phyloP scores from a whole-genome alignment of 2,797 vertebrate genomes.

The Crocodylus rhombifer region DNA sequence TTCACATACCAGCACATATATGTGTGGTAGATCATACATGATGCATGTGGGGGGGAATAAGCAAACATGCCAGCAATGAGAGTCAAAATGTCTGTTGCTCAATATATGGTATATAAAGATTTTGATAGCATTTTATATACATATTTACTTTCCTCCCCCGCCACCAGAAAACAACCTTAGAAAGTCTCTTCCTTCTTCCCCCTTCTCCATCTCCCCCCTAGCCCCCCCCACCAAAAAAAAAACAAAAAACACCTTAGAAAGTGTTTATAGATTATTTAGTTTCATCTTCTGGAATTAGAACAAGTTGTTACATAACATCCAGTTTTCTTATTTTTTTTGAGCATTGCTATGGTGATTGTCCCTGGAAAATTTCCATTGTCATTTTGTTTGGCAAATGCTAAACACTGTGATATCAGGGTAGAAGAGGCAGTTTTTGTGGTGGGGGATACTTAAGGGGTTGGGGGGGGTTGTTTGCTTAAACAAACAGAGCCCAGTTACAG shows the following conservation, averaged over 20 bases:
- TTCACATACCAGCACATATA: neutral
- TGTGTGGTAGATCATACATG: neutral
- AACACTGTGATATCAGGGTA: neutral
- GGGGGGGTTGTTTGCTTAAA: neutral
- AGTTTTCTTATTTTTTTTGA: neutral
- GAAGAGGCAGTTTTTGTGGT: neutral
- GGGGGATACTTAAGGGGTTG: too few relatives aligned
- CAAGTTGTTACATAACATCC: neutral
- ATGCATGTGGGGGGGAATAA: neutral
- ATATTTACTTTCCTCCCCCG: neutral
- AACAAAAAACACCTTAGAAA: neutral
- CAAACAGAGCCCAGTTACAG: neutral
- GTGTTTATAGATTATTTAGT: neutral
- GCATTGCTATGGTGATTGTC: neutral
- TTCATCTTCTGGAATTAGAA: conserved; percentile 35
- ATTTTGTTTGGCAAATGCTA: neutral
- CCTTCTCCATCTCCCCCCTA: neutral
- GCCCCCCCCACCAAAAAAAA: neutral
- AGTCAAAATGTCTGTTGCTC: neutral
- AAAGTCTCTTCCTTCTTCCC: neutral
- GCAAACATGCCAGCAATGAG: neutral
- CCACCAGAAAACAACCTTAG: neutral
- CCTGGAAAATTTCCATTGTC: neutral
- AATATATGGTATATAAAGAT: neutral
- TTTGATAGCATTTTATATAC: neutral